phyloP scores from a whole-genome alignment of 2,888 invertebrate species.

The Ennomos quercinarius region DNA sequence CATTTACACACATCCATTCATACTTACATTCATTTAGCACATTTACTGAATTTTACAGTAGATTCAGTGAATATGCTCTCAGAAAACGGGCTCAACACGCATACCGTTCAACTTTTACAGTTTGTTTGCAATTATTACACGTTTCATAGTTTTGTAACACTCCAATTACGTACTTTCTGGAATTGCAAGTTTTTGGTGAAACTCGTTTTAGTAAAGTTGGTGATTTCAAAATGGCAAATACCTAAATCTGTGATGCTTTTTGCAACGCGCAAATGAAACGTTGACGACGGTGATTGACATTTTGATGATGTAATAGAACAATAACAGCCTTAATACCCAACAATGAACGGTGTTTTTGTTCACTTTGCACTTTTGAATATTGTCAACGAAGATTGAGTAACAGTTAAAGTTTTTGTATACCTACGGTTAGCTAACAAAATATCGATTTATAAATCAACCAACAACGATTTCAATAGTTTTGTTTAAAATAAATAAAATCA shows the following conservation, averaged over 20 bases:
- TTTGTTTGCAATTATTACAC: conserved; percentile 28
- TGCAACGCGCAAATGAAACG: conserved; percentile 33
- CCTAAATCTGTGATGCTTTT: conserved; percentile 31
- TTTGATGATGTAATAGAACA: conserved; percentile 36
- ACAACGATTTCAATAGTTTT: no score
- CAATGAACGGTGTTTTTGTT: conserved; percentile 39
- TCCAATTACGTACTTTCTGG: conserved; percentile 12
- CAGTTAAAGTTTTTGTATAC: conserved; percentile 2
- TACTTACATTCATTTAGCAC: no score
- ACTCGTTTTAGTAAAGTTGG: conserved; percentile 15
- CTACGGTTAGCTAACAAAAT: no score
- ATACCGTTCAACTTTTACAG: conserved; percentile 8
- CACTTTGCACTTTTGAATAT: conserved; percentile 29
- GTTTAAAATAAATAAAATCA: no score
- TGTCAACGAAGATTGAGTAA: conserved; percentile 30
- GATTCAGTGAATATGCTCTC: conserved; percentile 13
- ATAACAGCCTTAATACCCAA: conserved; percentile 36
- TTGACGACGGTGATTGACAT: conserved; percentile 26
- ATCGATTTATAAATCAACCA: no score
- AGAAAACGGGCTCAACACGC: conserved; percentile 1
- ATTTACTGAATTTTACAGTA: no score
- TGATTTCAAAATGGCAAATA: conserved; percentile 27
- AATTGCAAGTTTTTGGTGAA: conserved; percentile 1
- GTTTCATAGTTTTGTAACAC: conserved; percentile 21
- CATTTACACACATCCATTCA: no score